These are phyloP conservation scores for Meandrina meandrites DNA, from an alignment of 92 coral and sea anemone species.

Conservation along the genomic window DNA sequence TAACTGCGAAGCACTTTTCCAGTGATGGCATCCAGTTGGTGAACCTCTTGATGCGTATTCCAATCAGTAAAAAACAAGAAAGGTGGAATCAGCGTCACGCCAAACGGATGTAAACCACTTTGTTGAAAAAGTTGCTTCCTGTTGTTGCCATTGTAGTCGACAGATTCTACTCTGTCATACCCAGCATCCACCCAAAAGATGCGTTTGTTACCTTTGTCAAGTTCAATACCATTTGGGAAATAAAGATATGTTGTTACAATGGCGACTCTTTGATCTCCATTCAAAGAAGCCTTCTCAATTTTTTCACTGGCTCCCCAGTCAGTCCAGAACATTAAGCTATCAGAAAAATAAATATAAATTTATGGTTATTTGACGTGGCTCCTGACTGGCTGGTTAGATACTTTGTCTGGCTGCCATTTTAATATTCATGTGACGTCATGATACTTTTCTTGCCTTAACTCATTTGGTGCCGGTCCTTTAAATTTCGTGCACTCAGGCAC, in stretches of 20 bases:
- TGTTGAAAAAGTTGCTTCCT: constrained; percentile 18
- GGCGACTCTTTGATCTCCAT: constrained; percentile 46
- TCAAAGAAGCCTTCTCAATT: constrained; percentile 48
- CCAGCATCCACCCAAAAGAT: constrained; percentile 62
- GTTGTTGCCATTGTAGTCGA: constrained; percentile 49
- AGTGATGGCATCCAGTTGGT: constrained; percentile 22
- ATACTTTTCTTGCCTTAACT: too few relatives aligned
- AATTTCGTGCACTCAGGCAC: too few relatives aligned
- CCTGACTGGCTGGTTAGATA: too few relatives aligned
- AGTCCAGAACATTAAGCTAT: constrained; percentile 65
- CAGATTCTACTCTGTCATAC: constrained; percentile 54
- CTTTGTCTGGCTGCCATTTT: too few relatives aligned
- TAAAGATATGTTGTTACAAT: constrained; percentile 24
- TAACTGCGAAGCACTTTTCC: constrained; percentile 8
- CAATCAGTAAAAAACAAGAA: constrained; percentile 56
- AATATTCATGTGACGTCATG: too few relatives aligned
- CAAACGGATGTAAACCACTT: constrained; percentile 44
- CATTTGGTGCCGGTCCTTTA: too few relatives aligned
- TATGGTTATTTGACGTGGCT: too few relatives aligned
- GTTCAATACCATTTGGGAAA: constrained; percentile 60
- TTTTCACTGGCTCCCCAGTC: constrained; percentile 58
- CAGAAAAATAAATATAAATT: too few relatives aligned
- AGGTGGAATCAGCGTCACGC: constrained; percentile 25
- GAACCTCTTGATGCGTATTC: constrained; percentile 30
- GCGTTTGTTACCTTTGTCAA: constrained; percentile 33